Evolutionary conservation across 2,113 vertebrate species (phyloP), one percentile per base, ranked within the genome.

Genomic region (Muscicapa adusta): DNA sequence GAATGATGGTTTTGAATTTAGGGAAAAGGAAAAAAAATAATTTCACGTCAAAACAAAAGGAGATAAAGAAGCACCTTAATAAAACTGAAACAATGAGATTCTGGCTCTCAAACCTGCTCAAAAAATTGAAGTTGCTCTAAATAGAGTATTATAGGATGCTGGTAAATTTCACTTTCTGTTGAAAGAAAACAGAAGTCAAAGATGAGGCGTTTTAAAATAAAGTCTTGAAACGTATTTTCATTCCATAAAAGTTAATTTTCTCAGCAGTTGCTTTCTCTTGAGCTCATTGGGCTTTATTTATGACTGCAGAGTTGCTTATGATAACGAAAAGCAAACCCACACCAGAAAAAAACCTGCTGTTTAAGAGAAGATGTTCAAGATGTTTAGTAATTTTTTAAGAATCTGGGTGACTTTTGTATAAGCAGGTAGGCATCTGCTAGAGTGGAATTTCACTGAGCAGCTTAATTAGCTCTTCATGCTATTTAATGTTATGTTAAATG

Each of bases 401-500:
- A 83, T 38, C 10, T 73, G 29, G 1, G 8, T 82, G 24, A 42
- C 34, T 91, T 85, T 57, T 26, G 2, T 50, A 25, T 31, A 48
- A 95, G 71, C 48, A 94, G 93, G 81, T 96, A 94, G 57, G 51
- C 63, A 87, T 91, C 45, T 88, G 54, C 84, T 66, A 84, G 31
- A 48, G 19, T 54, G 47, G 57, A 94, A 88, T 94, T 95, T 93
- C 77, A 78, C 38, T 62, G 65, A 94, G 61, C 31, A 89, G 71
- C 61, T 63, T 93, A 95, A 94, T 94, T 94, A 82, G 42, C 43
- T 91, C 71, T 88, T 96, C 67, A 56, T 79, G 47, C 13, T 81
- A 79, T 93, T 95, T 95, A 92, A 91, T 82, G 23, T 91, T 89
- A 93, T 89, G 86, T 86, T 95, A 89, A 94, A 96, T 88, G 54